These are phyloP conservation scores for Elymnias hypermnestra DNA, from an alignment of 1,140 invertebrate species.

Conservation along the genomic window DNA sequence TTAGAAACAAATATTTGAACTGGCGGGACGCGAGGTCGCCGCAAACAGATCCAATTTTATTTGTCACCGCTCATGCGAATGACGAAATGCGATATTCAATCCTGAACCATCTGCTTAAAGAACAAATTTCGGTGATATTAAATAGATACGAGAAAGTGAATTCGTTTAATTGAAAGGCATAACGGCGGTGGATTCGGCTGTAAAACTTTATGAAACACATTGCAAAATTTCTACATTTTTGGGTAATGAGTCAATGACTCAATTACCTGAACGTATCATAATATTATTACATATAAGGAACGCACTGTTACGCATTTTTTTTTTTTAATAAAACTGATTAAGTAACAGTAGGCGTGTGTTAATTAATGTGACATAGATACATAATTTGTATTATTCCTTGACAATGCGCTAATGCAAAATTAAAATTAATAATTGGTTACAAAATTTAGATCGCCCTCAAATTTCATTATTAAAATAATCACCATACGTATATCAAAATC, in stretches of 20 bases:
- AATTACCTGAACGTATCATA: constrained; percentile 1
- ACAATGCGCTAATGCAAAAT: no score
- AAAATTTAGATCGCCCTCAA: background rate
- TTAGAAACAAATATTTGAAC: constrained; percentile 30
- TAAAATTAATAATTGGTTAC: no score
- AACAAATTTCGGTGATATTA: constrained; percentile 7
- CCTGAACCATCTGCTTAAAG: constrained; percentile 12
- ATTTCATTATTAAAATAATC: no score
- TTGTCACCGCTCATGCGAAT: constrained; percentile 15
- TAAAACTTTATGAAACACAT: constrained; percentile 20
- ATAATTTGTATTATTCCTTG: no score
- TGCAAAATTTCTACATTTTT: constrained; percentile 15
- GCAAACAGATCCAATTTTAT: constrained; percentile 20
- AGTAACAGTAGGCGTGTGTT: no score
- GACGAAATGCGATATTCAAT: constrained; percentile 1
- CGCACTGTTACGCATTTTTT: no score
- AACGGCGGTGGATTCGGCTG: constrained; percentile 10
- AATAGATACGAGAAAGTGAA: constrained; percentile 20
- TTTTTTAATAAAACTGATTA: no score
- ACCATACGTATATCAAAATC: no score
- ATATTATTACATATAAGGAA: background rate
- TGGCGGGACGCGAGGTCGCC: constrained; percentile 24
- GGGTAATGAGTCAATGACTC: constrained; percentile 9
- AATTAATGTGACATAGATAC: no score
- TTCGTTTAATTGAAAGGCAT: constrained; percentile 23